phyloP scores from a whole-genome alignment of 2,888 invertebrate genomes.

The Hoplodrina ambigua region DNA sequence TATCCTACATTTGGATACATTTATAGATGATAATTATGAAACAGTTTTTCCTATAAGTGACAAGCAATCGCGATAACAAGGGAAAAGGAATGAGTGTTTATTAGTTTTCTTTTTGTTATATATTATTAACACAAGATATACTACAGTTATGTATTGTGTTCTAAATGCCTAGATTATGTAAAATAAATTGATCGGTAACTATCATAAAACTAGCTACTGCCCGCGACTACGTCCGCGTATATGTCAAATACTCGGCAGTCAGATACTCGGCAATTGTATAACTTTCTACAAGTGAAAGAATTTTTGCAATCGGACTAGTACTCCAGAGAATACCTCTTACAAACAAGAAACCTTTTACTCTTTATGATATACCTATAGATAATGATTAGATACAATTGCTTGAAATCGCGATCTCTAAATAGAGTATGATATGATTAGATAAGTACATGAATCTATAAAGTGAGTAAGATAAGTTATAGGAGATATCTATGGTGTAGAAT shows the following conservation, averaged over 20 bases:
- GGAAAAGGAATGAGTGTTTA: neutral
- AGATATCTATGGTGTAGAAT: conserved; percentile 22
- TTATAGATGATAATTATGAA: conserved; percentile 13
- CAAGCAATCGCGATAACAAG: neutral
- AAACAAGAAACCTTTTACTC: no score
- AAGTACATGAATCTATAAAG: conserved; percentile 26
- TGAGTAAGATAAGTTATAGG: conserved; percentile 48
- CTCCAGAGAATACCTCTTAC: no score
- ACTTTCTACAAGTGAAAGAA: no score
- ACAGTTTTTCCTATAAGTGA: conserved; percentile 1
- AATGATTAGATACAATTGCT: neutral
- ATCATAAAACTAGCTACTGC: neutral
- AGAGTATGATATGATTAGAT: conserved; percentile 42
- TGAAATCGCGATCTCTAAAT: neutral
- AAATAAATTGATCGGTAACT: neutral
- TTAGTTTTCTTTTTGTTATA: neutral
- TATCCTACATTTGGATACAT: conserved; percentile 35
- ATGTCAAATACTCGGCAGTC: no score
- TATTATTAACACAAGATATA: neutral
- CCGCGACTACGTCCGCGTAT: no score
- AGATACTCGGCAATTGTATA: no score
- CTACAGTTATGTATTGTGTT: neutral
- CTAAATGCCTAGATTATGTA: neutral
- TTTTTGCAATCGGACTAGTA: no score
- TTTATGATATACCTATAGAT: no score